Percentiles rank a stretch among this genome's conserved stretches.
Conservation (phyloP, 1,140 invertebrate species). For the Musca vetustissima region DNA sequence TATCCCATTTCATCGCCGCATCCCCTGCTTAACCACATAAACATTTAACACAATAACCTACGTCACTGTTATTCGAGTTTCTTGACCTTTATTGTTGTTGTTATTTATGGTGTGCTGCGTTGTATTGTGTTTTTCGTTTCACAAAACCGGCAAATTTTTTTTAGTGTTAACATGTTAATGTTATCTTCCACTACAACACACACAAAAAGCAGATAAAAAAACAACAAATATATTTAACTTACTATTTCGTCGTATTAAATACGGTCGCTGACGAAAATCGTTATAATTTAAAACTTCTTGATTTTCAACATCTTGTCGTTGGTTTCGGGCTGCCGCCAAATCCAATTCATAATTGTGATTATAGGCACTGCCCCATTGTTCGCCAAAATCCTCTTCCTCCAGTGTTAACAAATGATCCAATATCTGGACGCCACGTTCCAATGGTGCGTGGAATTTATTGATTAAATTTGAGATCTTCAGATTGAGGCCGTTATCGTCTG, state of each 20-base stretch:
- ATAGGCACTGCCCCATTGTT: slow-evolving; percentile 53
- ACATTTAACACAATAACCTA: no score
- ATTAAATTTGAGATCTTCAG: slow-evolving; percentile 59
- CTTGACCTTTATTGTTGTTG: slow-evolving; percentile 12
- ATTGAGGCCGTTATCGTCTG: slow-evolving; percentile 56
- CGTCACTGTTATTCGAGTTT: slow-evolving; percentile 1
- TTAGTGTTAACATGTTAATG: no score
- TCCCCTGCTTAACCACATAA: no score
- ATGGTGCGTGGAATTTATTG: slow-evolving; percentile 55
- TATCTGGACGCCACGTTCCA: slow-evolving; percentile 56
- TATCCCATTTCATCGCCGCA: no score
- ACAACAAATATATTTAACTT: not conserved
- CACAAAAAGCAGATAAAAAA: no score
- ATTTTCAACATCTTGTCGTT: slow-evolving; percentile 41
- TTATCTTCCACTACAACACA: no score
- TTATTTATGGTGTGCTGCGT: no score
- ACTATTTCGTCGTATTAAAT: slow-evolving; percentile 23
- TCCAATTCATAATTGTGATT: slow-evolving; percentile 52
- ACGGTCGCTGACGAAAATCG: slow-evolving; percentile 18
- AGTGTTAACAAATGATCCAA: slow-evolving; percentile 58
- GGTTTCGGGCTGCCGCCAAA: slow-evolving; percentile 35
- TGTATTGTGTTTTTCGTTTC: no score
- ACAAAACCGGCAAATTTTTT: no score
- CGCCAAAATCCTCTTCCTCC: slow-evolving; percentile 55
- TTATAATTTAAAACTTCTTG: slow-evolving; percentile 23